Base-by-base conservation (phyloP, 1,140 invertebrate genomes). In the Globodera ellingtonae region DNA sequence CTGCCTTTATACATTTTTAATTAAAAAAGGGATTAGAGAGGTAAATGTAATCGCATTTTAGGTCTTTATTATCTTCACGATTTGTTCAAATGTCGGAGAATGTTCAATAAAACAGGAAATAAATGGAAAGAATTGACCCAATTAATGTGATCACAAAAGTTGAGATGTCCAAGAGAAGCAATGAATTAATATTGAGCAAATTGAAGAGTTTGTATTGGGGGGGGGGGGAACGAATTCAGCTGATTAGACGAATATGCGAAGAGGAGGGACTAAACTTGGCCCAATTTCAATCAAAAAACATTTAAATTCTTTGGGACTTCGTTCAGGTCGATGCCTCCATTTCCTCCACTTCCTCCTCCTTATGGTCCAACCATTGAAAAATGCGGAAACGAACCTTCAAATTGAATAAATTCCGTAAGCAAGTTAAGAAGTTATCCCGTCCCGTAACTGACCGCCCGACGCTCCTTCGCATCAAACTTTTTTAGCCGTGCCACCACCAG, bases 401-500 rank as follows among this genome's bases (percentile, higher is more conserved):
- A 84, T 86, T n/a, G 18, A 9, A 72, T 35, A 74, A 4, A 5
- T 24, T 82, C 35, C 62, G 15, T 67, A 71, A 21, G 35, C 56
- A 15, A 24, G 1, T 24, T 24, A 24, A 24, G 0, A 24, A 24
- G 0, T n/a, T 44, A 6, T 65, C 48, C 50, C 50, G 50, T 52
- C 56, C 56, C 35, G 35, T 47, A 21, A 65, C 85, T 81, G 7
- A 84, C 86, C 21, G 73, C 66, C 72, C 85, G 65, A 18, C 78
- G 73, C 46, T 86, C 87, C 48, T 83, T 87, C 24, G 80, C 48
- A 15, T 48, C 59, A 70, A 86, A 86, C 52, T 86, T 86, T 56
- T 84, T 85, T 24, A 86, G 71, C 65, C 86, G 52, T n/a, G 87
- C 84, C 24, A 85, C 85, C 56, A 86, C 80, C 35, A 86, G 72